Evolutionary conservation across 2,797 vertebrate species (phyloP).

Genomic region (Rhynchonycteris naso): DNA sequence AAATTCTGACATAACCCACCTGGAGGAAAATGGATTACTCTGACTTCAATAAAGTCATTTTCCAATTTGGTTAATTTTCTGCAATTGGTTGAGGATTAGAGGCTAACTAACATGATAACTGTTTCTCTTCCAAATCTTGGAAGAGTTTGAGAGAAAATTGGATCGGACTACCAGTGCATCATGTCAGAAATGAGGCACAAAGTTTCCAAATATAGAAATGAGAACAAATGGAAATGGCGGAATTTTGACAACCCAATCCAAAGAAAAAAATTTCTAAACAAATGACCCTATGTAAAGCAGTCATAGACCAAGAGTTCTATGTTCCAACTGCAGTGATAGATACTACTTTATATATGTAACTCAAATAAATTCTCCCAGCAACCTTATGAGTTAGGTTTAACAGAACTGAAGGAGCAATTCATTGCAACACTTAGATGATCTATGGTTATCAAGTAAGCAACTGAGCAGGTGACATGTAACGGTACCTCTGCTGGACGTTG

Average conservation of each 20-base stretch:
- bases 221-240: not conserved
- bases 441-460: not conserved
- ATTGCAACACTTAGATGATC: not conserved
- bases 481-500: not conserved
- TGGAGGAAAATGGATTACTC: not conserved
- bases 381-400: not conserved
- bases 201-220: not conserved
- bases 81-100: not conserved
- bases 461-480: not conserved
- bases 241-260: not conserved
- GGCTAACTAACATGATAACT: not conserved
- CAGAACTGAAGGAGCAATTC: not conserved
- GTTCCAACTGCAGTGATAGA: not conserved
- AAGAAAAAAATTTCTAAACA: slow-evolving; percentile 30
- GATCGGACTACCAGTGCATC: not conserved
- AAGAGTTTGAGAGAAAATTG: not conserved
- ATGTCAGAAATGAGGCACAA: not conserved
- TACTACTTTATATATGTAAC: not conserved
- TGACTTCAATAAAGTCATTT: not conserved
- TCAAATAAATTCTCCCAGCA: not conserved
- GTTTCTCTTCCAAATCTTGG: not conserved
- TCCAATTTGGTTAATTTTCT: not conserved
- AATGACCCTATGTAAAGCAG: not conserved
- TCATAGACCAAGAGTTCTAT: not conserved
- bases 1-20: slow-evolving; percentile 9